Evolutionary conservation across 2,888 invertebrate species (phyloP).

Genomic region (Diarsia dahlii): DNA sequence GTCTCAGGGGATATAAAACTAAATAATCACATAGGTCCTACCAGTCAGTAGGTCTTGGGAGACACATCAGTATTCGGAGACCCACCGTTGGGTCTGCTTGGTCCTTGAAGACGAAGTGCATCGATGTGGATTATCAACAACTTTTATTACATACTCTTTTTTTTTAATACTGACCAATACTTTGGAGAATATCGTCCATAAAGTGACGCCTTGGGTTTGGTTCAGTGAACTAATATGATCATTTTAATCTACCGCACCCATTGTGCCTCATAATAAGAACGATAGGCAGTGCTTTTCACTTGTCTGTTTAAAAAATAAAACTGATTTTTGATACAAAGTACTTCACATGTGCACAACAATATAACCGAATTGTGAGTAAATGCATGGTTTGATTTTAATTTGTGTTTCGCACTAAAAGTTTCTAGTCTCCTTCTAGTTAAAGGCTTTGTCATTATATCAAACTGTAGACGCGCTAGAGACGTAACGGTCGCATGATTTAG

Average conservation of each 20-base stretch:
- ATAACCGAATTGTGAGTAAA: constrained; percentile 41
- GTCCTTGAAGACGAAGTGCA: no score
- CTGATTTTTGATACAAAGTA: constrained; percentile 12
- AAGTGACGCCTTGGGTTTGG: background rate
- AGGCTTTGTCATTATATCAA: constrained; percentile 36
- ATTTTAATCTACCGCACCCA: background rate
- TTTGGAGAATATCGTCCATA: constrained; percentile 13
- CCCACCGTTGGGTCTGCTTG: no score
- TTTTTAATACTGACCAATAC: constrained; percentile 8
- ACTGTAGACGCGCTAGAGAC: constrained; percentile 24
- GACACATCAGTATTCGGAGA: no score
- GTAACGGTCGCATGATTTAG: constrained; percentile 60
- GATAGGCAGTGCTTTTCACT: constrained; percentile 5
- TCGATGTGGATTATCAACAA: background rate
- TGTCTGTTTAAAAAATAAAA: background rate
- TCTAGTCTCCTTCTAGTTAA: constrained; percentile 46
- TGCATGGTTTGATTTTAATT: constrained; percentile 56
- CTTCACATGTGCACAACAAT: constrained; percentile 21
- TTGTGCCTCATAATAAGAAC: constrained; percentile 7
- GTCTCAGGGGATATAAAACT: no score
- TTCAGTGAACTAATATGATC: background rate
- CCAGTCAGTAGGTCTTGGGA: no score
- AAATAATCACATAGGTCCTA: no score
- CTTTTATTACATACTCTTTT: background rate
- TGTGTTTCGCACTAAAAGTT: constrained; percentile 43